A percentile compares a stretch with the other conserved stretches of the same genome.
These are phyloP conservation scores for Cotesia glomerata DNA, from an alignment of 1,140 invertebrate genomes.

Conservation along the genomic window DNA sequence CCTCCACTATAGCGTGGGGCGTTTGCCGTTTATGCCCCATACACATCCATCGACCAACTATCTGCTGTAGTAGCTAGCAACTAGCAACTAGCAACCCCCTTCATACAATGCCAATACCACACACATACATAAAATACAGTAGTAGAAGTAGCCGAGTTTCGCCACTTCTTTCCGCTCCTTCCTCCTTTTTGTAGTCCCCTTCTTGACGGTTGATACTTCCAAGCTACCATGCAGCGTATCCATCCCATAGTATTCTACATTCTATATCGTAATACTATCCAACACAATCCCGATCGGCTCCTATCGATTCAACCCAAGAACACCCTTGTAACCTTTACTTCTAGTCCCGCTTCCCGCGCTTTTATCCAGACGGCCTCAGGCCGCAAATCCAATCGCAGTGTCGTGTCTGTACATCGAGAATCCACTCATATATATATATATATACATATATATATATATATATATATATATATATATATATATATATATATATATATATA, in stretches of 20 bases:
- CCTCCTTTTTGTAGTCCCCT: not conserved
- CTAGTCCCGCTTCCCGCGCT: not conserved
- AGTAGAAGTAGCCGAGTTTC: too few species aligned
- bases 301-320: not conserved
- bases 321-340: not conserved
- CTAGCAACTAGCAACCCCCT: not conserved
- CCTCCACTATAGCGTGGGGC: not conserved
- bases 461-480: not conserved
- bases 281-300: not conserved
- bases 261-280: not conserved
- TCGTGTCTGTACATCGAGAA: not conserved
- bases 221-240: too few species aligned
- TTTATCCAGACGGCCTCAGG: conserved; percentile 1
- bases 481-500: not conserved
- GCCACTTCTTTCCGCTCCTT: not conserved
- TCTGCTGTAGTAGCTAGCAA: too few species aligned
- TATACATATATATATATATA: not conserved
- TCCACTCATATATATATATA: not conserved
- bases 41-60: not conserved
- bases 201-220: too few species aligned
- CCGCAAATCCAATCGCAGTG: conserved; percentile 15
- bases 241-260: not conserved
- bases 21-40: not conserved
- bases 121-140: not conserved
- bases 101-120: not conserved